Evolutionary conservation across 2,888 invertebrate species (phyloP).

Genomic region (Pristionchus fissidentatus): DNA sequence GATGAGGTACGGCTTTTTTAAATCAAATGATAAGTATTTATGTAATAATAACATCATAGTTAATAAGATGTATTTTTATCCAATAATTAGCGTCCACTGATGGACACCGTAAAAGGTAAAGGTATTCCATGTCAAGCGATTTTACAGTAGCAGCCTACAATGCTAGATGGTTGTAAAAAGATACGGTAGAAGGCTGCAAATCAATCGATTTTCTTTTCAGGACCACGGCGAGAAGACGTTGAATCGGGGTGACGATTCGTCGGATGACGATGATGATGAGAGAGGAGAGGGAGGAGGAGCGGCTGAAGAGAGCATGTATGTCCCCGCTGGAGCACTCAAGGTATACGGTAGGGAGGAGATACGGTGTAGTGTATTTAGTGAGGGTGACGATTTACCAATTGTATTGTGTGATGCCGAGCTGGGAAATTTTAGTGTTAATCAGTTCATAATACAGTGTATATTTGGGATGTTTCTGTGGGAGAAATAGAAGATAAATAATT

Average conservation of each 20-base stretch:
- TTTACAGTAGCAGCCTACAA: slow-evolving; percentile 11
- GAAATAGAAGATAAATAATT: background rate
- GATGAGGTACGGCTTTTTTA: slow-evolving; percentile 8
- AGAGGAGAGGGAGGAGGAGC: slow-evolving; percentile 49
- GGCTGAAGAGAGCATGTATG: slow-evolving; percentile 36
- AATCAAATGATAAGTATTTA: no score
- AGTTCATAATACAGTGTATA: no score
- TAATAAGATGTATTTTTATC: no score
- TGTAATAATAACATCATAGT: no score
- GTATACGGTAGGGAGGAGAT: background rate
- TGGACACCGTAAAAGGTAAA: no score
- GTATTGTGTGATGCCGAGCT: slow-evolving; percentile 8
- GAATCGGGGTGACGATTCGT: slow-evolving; percentile 50
- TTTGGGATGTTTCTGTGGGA: no score
- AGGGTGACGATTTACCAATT: slow-evolving; percentile 1
- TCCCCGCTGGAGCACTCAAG: slow-evolving; percentile 41
- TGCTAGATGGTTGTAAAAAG: background rate
- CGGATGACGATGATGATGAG: slow-evolving; percentile 52
- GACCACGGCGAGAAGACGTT: slow-evolving; percentile 56
- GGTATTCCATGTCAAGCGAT: no score
- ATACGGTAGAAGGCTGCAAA: slow-evolving; percentile 37
- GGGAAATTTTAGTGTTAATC: no score
- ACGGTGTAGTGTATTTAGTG: slow-evolving; percentile 2
- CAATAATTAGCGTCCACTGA: no score
- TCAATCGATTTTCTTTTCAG: slow-evolving; percentile 4